Percentiles rank a stretch among this genome's conserved stretches.
Evolutionary conservation across 1,140 invertebrate species (phyloP).

Genomic region (Apis laboriosa): DNA sequence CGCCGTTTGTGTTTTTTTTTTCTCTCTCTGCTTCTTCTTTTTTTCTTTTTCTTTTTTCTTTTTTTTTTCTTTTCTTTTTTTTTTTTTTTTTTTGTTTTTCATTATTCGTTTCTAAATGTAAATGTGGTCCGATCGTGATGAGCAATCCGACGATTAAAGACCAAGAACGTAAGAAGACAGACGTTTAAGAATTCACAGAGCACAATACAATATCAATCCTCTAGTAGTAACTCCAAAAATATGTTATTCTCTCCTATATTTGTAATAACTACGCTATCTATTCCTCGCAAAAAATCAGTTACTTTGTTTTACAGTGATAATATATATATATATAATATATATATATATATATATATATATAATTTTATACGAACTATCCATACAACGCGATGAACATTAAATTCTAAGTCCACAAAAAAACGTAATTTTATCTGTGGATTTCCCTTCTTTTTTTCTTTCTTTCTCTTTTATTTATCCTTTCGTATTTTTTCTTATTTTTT

Average conservation of each 20-base stretch:
- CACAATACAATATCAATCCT: conserved; percentile 64
- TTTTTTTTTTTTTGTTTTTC: not conserved
- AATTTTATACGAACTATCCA: conserved; percentile 61
- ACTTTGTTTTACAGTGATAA: conserved; percentile 55
- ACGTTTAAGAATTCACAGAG: conserved; percentile 65
- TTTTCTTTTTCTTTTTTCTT: not conserved
- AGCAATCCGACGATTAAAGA: conserved; percentile 52
- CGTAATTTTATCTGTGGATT: conserved; percentile 31
- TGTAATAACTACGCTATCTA: conserved; percentile 67
- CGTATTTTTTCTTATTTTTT: not conserved
- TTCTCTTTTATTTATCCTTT: conserved; percentile 29
- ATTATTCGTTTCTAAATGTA: conserved; percentile 23
- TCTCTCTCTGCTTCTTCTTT: not conserved
- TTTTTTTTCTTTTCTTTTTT: too few relatives aligned
- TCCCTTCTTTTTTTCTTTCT: conserved; percentile 13
- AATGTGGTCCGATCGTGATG: conserved; percentile 61
- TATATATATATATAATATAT: conserved; percentile 26
- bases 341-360: conserved; percentile 44
- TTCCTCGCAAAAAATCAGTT: conserved; percentile 54
- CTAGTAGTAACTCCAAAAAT: conserved; percentile 77
- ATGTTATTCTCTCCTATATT: conserved; percentile 73
- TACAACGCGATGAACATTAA: conserved; percentile 68
- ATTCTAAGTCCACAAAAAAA: conserved; percentile 52
- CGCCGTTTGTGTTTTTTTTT: not conserved
- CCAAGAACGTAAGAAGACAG: conserved; percentile 56